These are phyloP conservation scores for Ramazzottius varieornatus DNA, from an alignment of 2,888 invertebrate species.

Conservation along the genomic window DNA sequence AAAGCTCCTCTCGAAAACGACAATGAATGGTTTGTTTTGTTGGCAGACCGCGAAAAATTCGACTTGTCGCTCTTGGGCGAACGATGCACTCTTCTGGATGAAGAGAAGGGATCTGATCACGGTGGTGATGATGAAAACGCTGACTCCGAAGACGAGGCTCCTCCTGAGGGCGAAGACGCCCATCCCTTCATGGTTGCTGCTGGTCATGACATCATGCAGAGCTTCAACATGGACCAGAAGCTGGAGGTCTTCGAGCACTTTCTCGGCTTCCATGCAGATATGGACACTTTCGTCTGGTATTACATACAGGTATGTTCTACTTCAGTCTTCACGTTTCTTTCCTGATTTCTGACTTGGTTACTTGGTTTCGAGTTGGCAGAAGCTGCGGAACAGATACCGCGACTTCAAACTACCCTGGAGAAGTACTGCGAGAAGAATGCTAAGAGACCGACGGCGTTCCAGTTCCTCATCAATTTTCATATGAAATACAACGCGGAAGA, in stretches of 20 bases:
- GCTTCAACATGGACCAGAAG: background rate
- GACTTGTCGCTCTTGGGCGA: too few species aligned
- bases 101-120: too few species aligned
- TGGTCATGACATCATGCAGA: background rate
- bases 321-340: background rate
- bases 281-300: background rate
- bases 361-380: background rate
- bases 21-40: too few species aligned
- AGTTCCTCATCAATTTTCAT: background rate
- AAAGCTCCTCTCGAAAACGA: too few species aligned
- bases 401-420: background rate
- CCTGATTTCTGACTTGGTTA: background rate
- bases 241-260: background rate
- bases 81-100: too few species aligned
- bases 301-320: background rate
- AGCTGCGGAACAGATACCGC: background rate
- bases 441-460: background rate
- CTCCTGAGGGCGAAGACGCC: too few species aligned
- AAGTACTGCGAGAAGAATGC: background rate
- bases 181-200: background rate
- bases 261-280: background rate
- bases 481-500: too few species aligned
- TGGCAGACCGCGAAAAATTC: too few species aligned
- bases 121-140: too few species aligned
- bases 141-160: too few species aligned